phyloP scores from a whole-genome alignment of 2,797 vertebrate genomes.

The Selene dorsalis region DNA sequence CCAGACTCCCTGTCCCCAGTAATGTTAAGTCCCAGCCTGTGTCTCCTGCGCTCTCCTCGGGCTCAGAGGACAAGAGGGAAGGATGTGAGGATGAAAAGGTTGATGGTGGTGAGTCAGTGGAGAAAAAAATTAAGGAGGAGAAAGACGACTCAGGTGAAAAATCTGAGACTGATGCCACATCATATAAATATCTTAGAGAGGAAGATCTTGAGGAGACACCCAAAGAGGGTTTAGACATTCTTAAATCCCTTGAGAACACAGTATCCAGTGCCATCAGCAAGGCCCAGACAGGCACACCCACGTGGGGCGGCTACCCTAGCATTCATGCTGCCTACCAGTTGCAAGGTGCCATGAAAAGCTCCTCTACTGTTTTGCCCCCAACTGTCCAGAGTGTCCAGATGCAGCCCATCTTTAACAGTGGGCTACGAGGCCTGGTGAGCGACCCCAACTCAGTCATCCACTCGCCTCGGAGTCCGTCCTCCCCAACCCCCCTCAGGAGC shows the following conservation, averaged over 20 bases:
- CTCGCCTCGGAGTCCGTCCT: constrained; percentile 92
- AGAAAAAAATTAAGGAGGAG: constrained; percentile 96
- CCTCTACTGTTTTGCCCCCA: constrained; percentile 77
- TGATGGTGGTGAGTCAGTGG: constrained; percentile 79
- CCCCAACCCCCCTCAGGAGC: constrained; percentile 93
- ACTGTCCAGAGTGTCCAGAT: constrained; percentile 92
- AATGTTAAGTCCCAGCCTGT: constrained; percentile 92
- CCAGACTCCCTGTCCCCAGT: constrained; percentile 89
- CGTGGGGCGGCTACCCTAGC: constrained; percentile 99
- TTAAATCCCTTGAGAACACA: constrained; percentile 98
- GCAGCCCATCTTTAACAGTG: constrained; percentile 91
- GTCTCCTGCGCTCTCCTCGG: constrained; percentile 87
- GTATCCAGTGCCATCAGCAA: constrained; percentile 99
- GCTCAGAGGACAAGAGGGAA: constrained; percentile 91
- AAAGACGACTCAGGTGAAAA: constrained; percentile 88
- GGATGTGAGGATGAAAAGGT: constrained; percentile 84
- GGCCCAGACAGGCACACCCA: constrained; percentile 97
- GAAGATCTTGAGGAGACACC: constrained; percentile 97
- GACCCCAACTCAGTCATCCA: constrained; percentile 87
- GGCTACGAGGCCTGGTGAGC: constrained; percentile 79
- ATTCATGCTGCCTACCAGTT: constrained; percentile 99
- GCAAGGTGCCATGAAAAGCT: constrained; percentile 90
- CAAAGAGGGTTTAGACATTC: constrained; percentile 95
- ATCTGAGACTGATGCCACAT: constrained; percentile 76
- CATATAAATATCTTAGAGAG: constrained; percentile 98